Percentiles rank a stretch among this genome's conserved stretches.
These are phyloP conservation scores for Tyria jacobaeae DNA, from an alignment of 2,888 invertebrate genomes.

Conservation along the genomic window DNA sequence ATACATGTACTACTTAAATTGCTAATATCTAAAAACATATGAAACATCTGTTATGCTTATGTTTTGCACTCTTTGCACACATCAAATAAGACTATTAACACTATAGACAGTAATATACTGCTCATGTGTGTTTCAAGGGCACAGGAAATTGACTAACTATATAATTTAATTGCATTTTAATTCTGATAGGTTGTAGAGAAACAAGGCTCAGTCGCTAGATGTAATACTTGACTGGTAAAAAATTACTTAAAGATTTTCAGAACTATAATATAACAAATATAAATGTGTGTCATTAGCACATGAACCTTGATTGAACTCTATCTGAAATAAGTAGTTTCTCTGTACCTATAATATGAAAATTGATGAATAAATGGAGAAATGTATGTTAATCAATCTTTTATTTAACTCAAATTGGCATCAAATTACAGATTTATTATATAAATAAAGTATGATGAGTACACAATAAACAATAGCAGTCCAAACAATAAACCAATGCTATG, in stretches of 20 bases:
- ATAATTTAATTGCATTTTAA: too few relatives aligned
- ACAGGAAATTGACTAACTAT: too few relatives aligned
- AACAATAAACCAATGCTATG: slow-evolving; percentile 11
- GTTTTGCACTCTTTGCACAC: neutral
- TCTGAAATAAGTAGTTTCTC: slow-evolving; percentile 18
- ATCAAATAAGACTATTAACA: neutral
- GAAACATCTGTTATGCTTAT: too few relatives aligned
- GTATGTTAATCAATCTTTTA: slow-evolving; percentile 17
- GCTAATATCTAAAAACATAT: neutral
- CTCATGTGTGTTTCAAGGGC: too few relatives aligned
- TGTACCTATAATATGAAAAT: slow-evolving; percentile 14
- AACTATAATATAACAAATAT: slow-evolving; percentile 25
- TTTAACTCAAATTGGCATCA: slow-evolving; percentile 23
- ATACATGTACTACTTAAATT: too few relatives aligned
- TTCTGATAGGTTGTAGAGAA: neutral
- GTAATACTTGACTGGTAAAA: slow-evolving; percentile 33
- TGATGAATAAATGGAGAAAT: slow-evolving; percentile 24
- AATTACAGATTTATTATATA: slow-evolving; percentile 1
- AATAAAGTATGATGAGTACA: neutral
- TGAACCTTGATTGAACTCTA: slow-evolving; percentile 23
- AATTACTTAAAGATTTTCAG: slow-evolving; percentile 34
- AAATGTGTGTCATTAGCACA: slow-evolving; percentile 9
- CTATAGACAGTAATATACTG: neutral
- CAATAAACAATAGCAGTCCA: neutral
- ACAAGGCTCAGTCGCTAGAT: neutral